phyloP scores from a whole-genome alignment of 2,113 vertebrate species.

The Fulmarus glacialis region DNA sequence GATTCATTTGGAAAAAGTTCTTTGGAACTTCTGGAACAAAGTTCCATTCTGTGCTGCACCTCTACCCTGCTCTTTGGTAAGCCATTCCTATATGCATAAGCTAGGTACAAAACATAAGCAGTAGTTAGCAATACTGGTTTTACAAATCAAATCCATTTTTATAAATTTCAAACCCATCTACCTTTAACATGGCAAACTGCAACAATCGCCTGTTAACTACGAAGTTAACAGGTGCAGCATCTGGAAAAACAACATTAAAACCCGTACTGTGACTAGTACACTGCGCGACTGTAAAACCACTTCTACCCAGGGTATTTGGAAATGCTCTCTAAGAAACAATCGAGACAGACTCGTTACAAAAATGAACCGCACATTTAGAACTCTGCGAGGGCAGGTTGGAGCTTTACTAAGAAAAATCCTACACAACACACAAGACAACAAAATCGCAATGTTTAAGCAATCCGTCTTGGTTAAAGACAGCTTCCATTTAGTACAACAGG shows the following conservation, averaged over 20 bases:
- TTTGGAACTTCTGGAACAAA: background rate
- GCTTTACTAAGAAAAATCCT: background rate
- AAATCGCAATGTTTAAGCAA: accelerated
- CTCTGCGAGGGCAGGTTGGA: background rate
- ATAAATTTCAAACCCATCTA: background rate
- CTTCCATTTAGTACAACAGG: background rate
- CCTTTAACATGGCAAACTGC: background rate
- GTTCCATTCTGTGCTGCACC: background rate
- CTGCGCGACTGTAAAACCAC: background rate
- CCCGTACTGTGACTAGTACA: accelerated
- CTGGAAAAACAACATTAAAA: background rate
- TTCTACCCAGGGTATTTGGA: background rate
- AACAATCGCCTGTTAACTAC: accelerated
- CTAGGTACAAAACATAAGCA: accelerated
- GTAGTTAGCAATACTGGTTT: background rate
- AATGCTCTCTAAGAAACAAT: background rate
- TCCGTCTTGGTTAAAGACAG: background rate
- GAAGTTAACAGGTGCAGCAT: background rate
- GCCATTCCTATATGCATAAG: accelerated
- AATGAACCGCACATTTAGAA: background rate
- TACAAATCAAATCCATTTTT: background rate
- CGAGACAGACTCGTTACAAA: accelerated
- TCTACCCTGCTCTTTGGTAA: background rate
- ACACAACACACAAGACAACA: background rate
- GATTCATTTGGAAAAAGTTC: background rate